Evolutionary conservation across 92 coral and sea anemone genomes (phyloP).

Genomic region (Palythoa heliodiscus): DNA sequence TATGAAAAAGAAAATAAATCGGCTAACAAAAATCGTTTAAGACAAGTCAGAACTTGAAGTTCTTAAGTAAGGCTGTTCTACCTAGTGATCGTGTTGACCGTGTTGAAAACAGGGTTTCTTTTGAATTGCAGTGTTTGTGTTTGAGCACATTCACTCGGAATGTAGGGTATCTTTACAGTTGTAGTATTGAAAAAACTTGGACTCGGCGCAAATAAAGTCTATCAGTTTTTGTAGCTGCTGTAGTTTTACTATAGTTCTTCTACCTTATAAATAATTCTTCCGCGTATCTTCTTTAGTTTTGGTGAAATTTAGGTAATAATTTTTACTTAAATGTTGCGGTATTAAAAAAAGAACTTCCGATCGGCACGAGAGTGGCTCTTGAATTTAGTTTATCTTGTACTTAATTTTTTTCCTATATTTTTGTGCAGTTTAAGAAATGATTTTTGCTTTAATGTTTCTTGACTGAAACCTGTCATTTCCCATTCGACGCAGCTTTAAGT

Average conservation of each 20-base stretch:
- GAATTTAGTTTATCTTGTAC: background rate
- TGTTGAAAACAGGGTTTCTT: no score
- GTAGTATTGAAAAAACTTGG: no score
- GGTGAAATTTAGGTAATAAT: no score
- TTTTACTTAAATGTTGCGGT: background rate
- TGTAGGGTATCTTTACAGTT: no score
- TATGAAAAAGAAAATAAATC: no score
- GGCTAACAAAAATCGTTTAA: no score
- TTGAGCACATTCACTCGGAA: no score
- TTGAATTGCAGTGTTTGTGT: no score
- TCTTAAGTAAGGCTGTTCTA: no score
- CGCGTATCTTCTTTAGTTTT: background rate
- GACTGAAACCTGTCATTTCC: constrained; percentile 5
- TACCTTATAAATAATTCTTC: background rate
- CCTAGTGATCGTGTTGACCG: no score
- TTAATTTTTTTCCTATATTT: background rate
- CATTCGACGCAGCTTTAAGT: constrained; percentile 2
- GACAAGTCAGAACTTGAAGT: no score
- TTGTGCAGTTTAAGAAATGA: background rate
- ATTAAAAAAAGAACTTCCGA: background rate
- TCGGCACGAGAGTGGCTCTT: background rate
- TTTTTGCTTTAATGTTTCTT: background rate
- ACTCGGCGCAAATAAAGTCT: no score
- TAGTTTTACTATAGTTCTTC: background rate
- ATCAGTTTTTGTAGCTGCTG: background rate